phyloP scores from a whole-genome alignment of 2,888 invertebrate species.

The Agrotis exclamationis region DNA sequence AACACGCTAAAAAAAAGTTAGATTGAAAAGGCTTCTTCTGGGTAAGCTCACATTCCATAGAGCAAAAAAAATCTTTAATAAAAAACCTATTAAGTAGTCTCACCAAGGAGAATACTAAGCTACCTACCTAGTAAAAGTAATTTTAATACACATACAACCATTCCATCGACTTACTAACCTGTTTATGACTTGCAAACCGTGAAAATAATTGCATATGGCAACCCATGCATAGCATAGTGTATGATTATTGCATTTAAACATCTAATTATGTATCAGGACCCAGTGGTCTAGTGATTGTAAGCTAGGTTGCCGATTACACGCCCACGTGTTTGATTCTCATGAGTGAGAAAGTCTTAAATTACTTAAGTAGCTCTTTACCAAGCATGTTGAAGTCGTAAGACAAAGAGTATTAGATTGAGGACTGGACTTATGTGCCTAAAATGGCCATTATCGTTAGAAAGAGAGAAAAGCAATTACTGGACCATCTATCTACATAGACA shows the following conservation, averaged over 20 bases:
- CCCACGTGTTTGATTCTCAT: neutral
- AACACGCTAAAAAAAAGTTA: too few relatives aligned
- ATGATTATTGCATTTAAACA: slow-evolving; percentile 42
- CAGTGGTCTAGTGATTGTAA: slow-evolving; percentile 18
- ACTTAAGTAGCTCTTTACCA: too few relatives aligned
- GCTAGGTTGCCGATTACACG: slow-evolving; percentile 4
- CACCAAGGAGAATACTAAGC: slow-evolving; percentile 2
- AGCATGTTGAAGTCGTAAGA: too few relatives aligned
- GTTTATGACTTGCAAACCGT: slow-evolving; percentile 46
- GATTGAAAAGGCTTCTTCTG: too few relatives aligned
- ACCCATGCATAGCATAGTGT: slow-evolving; percentile 49
- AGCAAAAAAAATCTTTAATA: too few relatives aligned
- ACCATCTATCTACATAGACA: too few relatives aligned
- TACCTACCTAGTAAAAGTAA: slow-evolving; percentile 28
- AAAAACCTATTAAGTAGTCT: too few relatives aligned
- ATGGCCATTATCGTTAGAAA: too few relatives aligned
- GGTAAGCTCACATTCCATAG: too few relatives aligned
- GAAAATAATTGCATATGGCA: slow-evolving; percentile 38
- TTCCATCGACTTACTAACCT: slow-evolving; percentile 45
- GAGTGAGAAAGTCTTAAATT: slow-evolving; percentile 14
- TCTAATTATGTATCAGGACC: slow-evolving; percentile 35
- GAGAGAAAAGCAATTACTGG: too few relatives aligned
- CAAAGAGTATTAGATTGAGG: too few relatives aligned
- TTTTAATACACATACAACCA: slow-evolving; percentile 33
- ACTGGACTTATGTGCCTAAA: too few relatives aligned